A percentile compares a stretch with the other conserved stretches of the same genome.
phyloP scores from a whole-genome alignment of 2,888 invertebrate species.

The Lasioglossum lativentre region DNA sequence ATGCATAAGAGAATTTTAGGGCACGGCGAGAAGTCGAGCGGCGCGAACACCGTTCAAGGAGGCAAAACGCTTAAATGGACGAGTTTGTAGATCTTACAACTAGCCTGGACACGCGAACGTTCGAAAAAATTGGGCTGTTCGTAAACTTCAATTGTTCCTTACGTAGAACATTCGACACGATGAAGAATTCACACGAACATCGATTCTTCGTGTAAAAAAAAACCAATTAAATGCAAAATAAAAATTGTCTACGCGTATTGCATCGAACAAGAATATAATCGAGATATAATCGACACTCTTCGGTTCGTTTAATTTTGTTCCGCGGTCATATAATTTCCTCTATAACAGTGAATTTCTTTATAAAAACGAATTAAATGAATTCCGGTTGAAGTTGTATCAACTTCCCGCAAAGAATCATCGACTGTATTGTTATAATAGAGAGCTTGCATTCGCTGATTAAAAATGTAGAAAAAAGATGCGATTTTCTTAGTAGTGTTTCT shows the following conservation, averaged over 20 bases:
- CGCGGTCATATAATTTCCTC: too few species aligned
- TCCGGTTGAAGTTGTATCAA: too few species aligned
- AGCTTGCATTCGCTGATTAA: neutral
- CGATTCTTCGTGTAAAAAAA: too few species aligned
- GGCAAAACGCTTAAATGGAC: neutral
- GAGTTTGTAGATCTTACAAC: neutral
- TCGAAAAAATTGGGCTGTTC: neutral
- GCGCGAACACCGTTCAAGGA: neutral
- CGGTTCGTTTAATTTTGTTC: too few species aligned
- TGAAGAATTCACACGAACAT: too few species aligned
- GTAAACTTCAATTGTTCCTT: neutral
- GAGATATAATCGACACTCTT: too few species aligned
- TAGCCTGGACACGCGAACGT: neutral
- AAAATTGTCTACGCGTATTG: too few species aligned
- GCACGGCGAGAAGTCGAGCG: neutral
- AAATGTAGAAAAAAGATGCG: neutral
- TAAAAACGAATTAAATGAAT: too few species aligned
- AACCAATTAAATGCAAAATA: too few species aligned
- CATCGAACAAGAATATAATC: too few species aligned
- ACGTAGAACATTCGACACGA: neutral
- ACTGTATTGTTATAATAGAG: neutral
- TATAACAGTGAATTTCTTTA: too few species aligned
- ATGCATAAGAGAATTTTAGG: slow-evolving; percentile 7
- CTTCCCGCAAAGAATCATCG: too few species aligned
- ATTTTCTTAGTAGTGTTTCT: neutral